Percentiles rank a stretch among this genome's conserved stretches.
Evolutionary conservation across 2,888 invertebrate genomes (phyloP).

Genomic region (Spilarctia lutea): DNA sequence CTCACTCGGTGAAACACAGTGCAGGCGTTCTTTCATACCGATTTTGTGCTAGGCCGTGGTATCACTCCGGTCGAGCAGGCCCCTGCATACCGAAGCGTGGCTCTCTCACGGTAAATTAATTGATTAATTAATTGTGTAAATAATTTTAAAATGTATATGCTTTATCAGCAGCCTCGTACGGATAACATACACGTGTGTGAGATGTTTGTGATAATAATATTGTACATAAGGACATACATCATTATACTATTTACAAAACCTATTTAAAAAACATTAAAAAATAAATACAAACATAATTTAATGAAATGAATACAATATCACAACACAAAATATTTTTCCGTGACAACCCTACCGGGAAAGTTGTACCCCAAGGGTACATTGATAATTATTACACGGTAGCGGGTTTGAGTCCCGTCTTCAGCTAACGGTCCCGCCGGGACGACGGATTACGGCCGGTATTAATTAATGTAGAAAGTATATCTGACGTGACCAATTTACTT

Average conservation of each 20-base stretch:
- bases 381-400: slow-evolving; percentile 83
- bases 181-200: no score
- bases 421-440: slow-evolving; percentile 69
- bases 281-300: background rate
- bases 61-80: no score
- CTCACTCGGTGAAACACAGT: no score
- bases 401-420: slow-evolving; percentile 62
- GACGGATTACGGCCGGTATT: slow-evolving; percentile 69
- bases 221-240: no score
- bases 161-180: no score
- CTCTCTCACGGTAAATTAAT: no score
- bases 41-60: no score
- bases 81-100: no score
- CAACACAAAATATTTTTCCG: slow-evolving; percentile 19
- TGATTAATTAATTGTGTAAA: background rate
- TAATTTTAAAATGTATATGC: no score
- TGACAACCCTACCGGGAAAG: slow-evolving; percentile 43
- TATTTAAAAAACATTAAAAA: background rate
- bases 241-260: background rate
- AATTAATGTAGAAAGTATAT: slow-evolving; percentile 73
- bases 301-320: slow-evolving; percentile 10
- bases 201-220: no score
- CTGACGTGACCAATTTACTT: slow-evolving; percentile 67
- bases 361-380: slow-evolving; percentile 77
- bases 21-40: no score